A percentile compares a stretch with the other conserved stretches of the same genome.
phyloP scores from a whole-genome alignment of 2,888 invertebrate genomes.

The Athalia rosae region DNA sequence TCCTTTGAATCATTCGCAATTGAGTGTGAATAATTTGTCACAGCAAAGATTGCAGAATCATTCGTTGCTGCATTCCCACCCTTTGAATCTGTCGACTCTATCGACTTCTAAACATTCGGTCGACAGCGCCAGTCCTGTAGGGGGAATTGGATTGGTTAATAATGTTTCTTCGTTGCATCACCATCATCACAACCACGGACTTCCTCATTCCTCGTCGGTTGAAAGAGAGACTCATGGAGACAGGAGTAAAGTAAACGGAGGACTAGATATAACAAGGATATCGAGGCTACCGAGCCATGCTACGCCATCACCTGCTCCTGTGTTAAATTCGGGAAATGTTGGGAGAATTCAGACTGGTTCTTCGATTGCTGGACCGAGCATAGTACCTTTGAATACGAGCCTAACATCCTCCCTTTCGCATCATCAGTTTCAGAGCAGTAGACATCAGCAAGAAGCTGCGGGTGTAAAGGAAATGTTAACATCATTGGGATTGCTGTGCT shows the following conservation, averaged over 20 bases:
- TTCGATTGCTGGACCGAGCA: conserved; percentile 68
- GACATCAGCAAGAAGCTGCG: conserved; percentile 75
- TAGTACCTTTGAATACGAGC: conserved; percentile 63
- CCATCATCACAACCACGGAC: conserved; percentile 68
- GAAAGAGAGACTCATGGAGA: conserved; percentile 71
- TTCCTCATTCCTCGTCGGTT: conserved; percentile 57
- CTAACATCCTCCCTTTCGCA: conserved; percentile 64
- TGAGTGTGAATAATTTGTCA: conserved; percentile 66
- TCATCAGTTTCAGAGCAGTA: conserved; percentile 54
- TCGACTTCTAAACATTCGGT: conserved; percentile 72
- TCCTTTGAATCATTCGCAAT: conserved; percentile 70
- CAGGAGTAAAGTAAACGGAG: conserved; percentile 74
- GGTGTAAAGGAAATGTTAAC: conserved; percentile 88
- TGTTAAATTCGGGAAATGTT: neutral
- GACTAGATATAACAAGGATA: conserved; percentile 77
- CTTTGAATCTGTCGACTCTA: conserved; percentile 68
- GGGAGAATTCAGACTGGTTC: conserved; percentile 61
- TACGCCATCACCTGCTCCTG: conserved; percentile 68
- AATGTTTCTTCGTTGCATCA: conserved; percentile 56
- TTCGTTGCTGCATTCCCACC: conserved; percentile 59
- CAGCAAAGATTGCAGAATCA: conserved; percentile 5
- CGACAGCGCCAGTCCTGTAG: conserved; percentile 71
- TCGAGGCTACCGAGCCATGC: conserved; percentile 66
- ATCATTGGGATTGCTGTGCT: conserved; percentile 88
- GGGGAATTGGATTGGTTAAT: conserved; percentile 53